Percentiles rank a stretch among this genome's conserved stretches.
These are phyloP conservation scores for Passer domesticus DNA, from an alignment of 2,113 vertebrate species.

Conservation along the genomic window DNA sequence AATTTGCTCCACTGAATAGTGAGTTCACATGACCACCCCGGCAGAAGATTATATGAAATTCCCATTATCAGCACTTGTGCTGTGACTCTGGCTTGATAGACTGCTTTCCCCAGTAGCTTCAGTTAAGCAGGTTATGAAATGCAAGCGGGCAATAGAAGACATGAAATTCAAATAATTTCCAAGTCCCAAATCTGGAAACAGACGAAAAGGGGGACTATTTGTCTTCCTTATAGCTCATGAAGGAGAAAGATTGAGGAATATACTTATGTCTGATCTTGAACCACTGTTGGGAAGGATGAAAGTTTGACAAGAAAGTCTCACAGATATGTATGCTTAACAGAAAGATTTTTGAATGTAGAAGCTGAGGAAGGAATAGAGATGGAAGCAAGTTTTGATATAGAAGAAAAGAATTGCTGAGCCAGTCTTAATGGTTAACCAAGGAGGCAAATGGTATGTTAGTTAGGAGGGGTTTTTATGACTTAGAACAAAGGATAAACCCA, in stretches of 20 bases:
- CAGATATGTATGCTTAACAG: too few species aligned
- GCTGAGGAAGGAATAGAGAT: too few species aligned
- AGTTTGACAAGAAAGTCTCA: too few species aligned
- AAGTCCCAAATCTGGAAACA: neutral
- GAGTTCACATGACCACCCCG: rapidly evolving
- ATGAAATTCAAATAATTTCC: neutral
- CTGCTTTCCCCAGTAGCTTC: neutral
- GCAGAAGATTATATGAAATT: neutral
- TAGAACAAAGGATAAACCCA: too few species aligned
- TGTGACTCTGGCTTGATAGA: neutral
- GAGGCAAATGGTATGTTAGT: too few species aligned
- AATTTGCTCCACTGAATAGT: neutral
- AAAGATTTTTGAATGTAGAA: too few species aligned
- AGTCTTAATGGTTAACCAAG: too few species aligned
- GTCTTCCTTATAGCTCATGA: neutral
- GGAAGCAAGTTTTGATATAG: too few species aligned
- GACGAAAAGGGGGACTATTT: neutral
- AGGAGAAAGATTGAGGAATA: neutral
- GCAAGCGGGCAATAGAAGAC: neutral
- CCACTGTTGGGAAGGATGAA: too few species aligned
- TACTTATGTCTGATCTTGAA: neutral
- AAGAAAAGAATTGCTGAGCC: too few species aligned
- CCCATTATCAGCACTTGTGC: neutral
- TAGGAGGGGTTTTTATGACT: too few species aligned
- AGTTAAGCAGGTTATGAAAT: neutral